Percentiles rank a stretch among this genome's conserved stretches.
These are phyloP conservation scores for Cryptus viduatorius DNA, from an alignment of 2,888 invertebrate genomes.

Conservation along the genomic window DNA sequence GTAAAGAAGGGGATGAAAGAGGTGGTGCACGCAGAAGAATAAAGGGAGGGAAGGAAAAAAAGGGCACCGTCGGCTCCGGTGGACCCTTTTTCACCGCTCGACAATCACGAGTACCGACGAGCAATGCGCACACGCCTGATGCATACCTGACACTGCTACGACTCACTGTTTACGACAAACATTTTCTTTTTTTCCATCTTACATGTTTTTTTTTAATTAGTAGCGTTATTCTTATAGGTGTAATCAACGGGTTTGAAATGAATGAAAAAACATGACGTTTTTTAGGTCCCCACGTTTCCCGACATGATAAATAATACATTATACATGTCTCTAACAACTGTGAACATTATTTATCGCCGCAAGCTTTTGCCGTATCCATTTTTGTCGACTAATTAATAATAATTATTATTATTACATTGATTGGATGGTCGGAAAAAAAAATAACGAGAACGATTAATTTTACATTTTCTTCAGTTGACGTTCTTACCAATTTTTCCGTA, in stretches of 20 bases:
- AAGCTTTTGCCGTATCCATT: too few relatives aligned
- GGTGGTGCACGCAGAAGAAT: slow-evolving; percentile 22
- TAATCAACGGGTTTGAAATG: too few relatives aligned
- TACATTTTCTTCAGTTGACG: background rate
- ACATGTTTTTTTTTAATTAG: too few relatives aligned
- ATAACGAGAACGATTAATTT: background rate
- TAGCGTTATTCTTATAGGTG: too few relatives aligned
- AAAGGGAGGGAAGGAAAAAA: slow-evolving; percentile 57
- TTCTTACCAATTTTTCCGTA: background rate
- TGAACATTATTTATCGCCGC: too few relatives aligned
- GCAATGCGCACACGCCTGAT: background rate
- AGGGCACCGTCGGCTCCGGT: slow-evolving; percentile 20
- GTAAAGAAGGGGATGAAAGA: slow-evolving; percentile 11
- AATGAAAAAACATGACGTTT: too few relatives aligned
- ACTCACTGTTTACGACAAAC: too few relatives aligned
- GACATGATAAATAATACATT: too few relatives aligned
- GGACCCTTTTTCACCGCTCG: slow-evolving; percentile 1
- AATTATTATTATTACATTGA: background rate
- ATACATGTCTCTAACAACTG: too few relatives aligned
- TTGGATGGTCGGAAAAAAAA: background rate
- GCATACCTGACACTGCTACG: background rate
- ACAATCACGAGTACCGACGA: slow-evolving; percentile 19
- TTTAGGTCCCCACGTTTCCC: too few relatives aligned
- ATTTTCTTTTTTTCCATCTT: too few relatives aligned
- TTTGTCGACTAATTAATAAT: too few relatives aligned